Base-by-base conservation (phyloP, 2,888 invertebrate species). In the Metopia argyrocephala region DNA sequence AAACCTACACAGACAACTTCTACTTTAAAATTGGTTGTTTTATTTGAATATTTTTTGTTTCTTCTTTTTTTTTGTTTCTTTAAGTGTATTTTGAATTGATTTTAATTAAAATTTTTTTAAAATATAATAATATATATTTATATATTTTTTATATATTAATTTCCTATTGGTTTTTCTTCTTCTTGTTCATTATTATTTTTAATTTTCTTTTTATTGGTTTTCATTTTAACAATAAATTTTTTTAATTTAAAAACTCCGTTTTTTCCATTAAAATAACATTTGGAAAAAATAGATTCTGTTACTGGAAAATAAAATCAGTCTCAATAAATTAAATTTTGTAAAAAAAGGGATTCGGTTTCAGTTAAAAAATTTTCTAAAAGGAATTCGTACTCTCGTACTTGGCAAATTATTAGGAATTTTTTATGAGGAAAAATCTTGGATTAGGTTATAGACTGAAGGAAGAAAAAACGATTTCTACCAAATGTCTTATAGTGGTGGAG, bases 291-390 rank as follows among this genome's bases (percentile, higher is more conserved):
- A 62, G 69, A 61, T 73, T 68, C 31, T 68, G 71, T 71, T 73
- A 71, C 71, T 70, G 81, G 65, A 81, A n/a, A 81, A 78, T 74
- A 70, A 81, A 81, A 81, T 81, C 81, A 81, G 81, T 81, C 81
- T 81, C 62, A 81, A 81, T 76, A 81, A 81, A 78, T 78, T 66
- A 81, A 78, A 81, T 45, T 80, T 68, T n/a, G n/a, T n/a, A n/a
- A n/a, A 64, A 66, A 50, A 65, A 75, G 78, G 66, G 50, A 38
- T n/a, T 38, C 15, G 12, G 20, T 46, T 65, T 28, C 15, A 15
- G 15, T 15, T 38, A 3, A 2, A 12, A n/a, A n/a, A n/a, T n/a
- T n/a, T n/a, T n/a, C n/a, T n/a, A n/a, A n/a, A n/a, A n/a, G n/a
- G n/a, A n/a, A n/a, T n/a, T n/a, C n/a, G n/a, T n/a, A n/a, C n/a